These are phyloP conservation scores for Macrosiphum euphorbiae DNA, from an alignment of 2,888 invertebrate species.

Conservation along the genomic window DNA sequence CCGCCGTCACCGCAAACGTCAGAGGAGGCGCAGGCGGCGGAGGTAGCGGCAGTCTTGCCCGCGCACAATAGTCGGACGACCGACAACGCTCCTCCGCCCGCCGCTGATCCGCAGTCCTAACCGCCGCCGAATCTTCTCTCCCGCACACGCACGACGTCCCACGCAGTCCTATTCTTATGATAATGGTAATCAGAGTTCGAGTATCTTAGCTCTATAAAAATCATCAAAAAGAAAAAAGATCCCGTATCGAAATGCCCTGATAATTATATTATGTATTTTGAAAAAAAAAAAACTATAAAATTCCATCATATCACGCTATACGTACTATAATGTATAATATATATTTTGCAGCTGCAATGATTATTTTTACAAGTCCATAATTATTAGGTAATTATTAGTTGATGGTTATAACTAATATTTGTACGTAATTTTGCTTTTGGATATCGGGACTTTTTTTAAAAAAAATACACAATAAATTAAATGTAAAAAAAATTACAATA, in stretches of 20 bases:
- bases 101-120: not conserved
- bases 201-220: not conserved
- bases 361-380: too few species aligned
- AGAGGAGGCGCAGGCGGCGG: not conserved
- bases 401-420: not conserved
- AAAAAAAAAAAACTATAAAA: not conserved
- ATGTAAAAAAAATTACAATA: not conserved
- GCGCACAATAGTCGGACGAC: conserved; percentile 59
- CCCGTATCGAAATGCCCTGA: not conserved
- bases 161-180: not conserved
- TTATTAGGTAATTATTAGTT: too few species aligned
- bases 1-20: conserved; percentile 44
- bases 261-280: not conserved
- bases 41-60: conserved; percentile 40
- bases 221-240: not conserved
- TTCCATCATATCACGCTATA: not conserved
- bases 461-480: not conserved
- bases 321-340: not conserved
- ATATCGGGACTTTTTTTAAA: not conserved
- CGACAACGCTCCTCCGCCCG: not conserved
- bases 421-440: not conserved
- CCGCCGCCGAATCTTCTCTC: not conserved
- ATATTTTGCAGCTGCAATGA: not conserved
- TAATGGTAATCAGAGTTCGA: not conserved
- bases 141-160: not conserved